Evolutionary conservation across 2,113 vertebrate species (phyloP), one percentile per base, ranked within the genome.

Genomic region (Tragelaphus scriptus): DNA sequence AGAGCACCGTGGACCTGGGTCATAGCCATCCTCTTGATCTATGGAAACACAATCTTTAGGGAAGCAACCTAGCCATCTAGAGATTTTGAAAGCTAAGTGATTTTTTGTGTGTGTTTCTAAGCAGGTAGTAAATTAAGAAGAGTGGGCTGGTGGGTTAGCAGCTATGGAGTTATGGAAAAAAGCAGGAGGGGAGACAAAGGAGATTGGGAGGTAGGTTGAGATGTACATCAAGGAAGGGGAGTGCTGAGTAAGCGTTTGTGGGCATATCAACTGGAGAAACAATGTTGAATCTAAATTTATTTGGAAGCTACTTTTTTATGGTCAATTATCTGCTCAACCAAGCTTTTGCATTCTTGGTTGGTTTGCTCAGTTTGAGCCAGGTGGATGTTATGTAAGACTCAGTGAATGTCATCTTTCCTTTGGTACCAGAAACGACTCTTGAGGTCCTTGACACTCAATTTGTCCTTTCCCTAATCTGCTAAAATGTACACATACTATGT

Each of bases 301-400:
- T 85, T 97, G 95, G 96, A 98, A 97, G 88, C 63, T 95, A 11
- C 81, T 85, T 96, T 96, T 96, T 94, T 94, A 93, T 90, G 87
- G 91, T 80, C 59, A 97, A 6, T 97, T 97, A 65, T 97, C 84
- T 95, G 90, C 75, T 94, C 63, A 82, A 40, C 23, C 85, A 97
- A 92, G 65, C 80, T 44, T 68, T 93, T 89, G 32, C 68, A 61
- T 97, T 91, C 92, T 90, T 98, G 90, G 81, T 92, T 90, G 47
- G 82, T 97, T 85, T 88, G 21, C 56, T 95, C 19, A 44, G 47
- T 87, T 91, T 90, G 91, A 96, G 75, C 90, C 80, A 63, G 85
- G 89, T 94, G 56, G 53, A 81, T 92, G 65, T 97, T 95, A 87
- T 95, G 44, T 95, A 90, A 95, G 87, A 88, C 30, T 61, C 6